Conservation (phyloP, 92 coral and sea anemone genomes). For the Zoanthus sansibaricus region DNA sequence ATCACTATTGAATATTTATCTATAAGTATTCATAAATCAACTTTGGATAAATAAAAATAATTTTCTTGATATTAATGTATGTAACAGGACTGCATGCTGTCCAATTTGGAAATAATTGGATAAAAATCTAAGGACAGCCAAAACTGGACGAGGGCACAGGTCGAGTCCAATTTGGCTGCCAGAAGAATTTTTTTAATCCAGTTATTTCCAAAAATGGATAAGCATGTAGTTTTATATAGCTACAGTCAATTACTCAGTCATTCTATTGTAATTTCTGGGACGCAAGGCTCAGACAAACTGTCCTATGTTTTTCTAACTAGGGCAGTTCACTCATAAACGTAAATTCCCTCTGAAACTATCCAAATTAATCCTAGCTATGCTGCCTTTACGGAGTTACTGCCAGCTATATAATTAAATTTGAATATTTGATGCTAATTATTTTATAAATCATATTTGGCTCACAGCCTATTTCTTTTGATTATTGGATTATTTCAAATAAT, state of each 20-base stretch:
- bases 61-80: conserved; percentile 4
- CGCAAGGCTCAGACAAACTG: background rate
- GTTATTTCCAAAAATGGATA: background rate
- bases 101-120: background rate
- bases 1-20: background rate
- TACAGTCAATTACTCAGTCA: conserved; percentile 7
- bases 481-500: too few species aligned
- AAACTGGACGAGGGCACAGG: conserved; percentile 8
- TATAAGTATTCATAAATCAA: background rate
- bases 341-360: background rate
- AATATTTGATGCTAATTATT: background rate
- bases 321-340: background rate
- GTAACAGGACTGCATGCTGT: background rate
- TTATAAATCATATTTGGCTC: background rate
- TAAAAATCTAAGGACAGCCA: background rate
- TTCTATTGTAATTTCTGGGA: background rate
- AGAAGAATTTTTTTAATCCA: too few species aligned
- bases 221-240: background rate
- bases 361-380: conserved; percentile 7
- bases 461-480: too few species aligned
- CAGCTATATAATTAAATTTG: background rate
- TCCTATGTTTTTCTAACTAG: background rate
- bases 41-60: conserved; percentile 4
- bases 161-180: background rate
- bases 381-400: background rate